Evolutionary conservation across 2,113 vertebrate species (phyloP).

Genomic region (Eleginops maclovinus): DNA sequence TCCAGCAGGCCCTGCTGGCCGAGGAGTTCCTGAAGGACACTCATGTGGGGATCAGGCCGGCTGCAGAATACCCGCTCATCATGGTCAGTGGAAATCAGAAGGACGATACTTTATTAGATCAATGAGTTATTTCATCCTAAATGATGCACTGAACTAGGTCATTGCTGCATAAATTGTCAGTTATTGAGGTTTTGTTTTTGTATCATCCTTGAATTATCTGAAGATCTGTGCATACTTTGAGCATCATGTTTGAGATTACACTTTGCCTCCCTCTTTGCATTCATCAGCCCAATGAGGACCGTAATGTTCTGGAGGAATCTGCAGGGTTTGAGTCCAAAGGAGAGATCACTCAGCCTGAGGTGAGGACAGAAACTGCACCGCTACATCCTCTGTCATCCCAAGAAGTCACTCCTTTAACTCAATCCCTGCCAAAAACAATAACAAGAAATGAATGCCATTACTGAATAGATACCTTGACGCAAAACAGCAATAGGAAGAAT

Average conservation of each 20-base stretch:
- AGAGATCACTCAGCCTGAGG: slow-evolving; percentile 73
- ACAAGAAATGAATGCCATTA: too few relatives aligned
- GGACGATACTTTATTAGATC: too few relatives aligned
- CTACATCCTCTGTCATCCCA: too few relatives aligned
- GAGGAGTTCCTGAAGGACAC: slow-evolving; percentile 91
- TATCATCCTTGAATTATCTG: neutral
- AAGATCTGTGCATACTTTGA: neutral
- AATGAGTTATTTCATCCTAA: too few relatives aligned
- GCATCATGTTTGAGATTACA: neutral
- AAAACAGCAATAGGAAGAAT: too few relatives aligned
- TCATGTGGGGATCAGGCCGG: slow-evolving; percentile 85
- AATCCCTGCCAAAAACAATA: too few relatives aligned
- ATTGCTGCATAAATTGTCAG: too few relatives aligned
- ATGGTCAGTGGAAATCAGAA: slow-evolving; percentile 79
- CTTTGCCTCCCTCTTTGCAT: neutral
- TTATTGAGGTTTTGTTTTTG: neutral
- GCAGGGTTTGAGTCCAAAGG: slow-evolving; percentile 88
- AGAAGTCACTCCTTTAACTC: too few relatives aligned
- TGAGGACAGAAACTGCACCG: slow-evolving; percentile 56
- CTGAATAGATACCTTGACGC: too few relatives aligned
- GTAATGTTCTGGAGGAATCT: slow-evolving; percentile 94
- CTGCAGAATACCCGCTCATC: slow-evolving; percentile 93
- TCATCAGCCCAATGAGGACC: slow-evolving; percentile 94
- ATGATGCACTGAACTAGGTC: too few relatives aligned
- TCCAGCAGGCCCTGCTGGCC: slow-evolving; percentile 92